A percentile compares a stretch with the other conserved stretches of the same genome.
These are phyloP conservation scores for Gibbula magus DNA, from an alignment of 2,888 invertebrate species.

Conservation along the genomic window DNA sequence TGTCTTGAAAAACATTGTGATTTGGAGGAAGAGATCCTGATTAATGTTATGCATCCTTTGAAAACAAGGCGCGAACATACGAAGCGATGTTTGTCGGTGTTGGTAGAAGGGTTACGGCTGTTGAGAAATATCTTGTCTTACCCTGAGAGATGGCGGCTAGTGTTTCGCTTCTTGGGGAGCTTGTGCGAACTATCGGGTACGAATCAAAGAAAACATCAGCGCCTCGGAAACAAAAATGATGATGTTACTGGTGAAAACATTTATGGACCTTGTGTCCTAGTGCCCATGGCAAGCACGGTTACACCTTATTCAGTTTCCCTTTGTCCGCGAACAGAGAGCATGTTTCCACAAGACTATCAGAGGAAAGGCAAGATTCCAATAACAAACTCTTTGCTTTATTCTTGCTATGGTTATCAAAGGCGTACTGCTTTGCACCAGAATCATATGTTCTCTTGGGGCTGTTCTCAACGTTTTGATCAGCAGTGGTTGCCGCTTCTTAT, in stretches of 20 bases:
- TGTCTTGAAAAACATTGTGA: slow-evolving; percentile 14
- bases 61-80: slow-evolving; percentile 1
- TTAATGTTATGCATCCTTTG: slow-evolving; percentile 23
- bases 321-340: no score
- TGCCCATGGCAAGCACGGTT: not conserved
- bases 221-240: slow-evolving; percentile 20
- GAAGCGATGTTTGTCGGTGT: not conserved
- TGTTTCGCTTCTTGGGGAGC: not conserved
- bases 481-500: no score
- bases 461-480: no score
- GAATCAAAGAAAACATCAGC: slow-evolving; percentile 17
- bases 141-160: not conserved
- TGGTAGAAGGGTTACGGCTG: not conserved
- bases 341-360: no score
- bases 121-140: not conserved
- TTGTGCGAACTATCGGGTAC: not conserved
- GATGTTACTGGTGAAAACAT: slow-evolving; percentile 14
- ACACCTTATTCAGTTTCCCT: no score
- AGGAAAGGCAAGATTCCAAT: no score
- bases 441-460: no score
- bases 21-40: slow-evolving; percentile 13
- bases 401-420: no score
- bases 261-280: not conserved
- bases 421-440: no score
- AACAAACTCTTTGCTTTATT: no score